Conservation (phyloP, 23 tunicate species). For the Ciona savignyi region DNA sequence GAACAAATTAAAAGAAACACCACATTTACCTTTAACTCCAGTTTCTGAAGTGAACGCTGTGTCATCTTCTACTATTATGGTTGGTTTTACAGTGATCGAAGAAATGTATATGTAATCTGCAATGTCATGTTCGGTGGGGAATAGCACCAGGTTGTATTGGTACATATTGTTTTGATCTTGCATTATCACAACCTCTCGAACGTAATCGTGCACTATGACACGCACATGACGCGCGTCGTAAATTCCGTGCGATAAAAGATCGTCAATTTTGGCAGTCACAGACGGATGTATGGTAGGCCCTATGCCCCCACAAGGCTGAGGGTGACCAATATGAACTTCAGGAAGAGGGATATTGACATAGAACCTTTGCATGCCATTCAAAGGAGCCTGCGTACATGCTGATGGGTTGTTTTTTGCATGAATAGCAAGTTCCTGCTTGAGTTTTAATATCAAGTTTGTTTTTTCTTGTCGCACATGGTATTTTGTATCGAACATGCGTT, state of each 20-base stretch:
- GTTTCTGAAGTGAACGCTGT: neutral
- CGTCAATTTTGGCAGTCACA: constrained; percentile 40
- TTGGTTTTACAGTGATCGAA: constrained; percentile 54
- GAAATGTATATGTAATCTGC: constrained; percentile 63
- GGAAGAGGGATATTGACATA: constrained; percentile 53
- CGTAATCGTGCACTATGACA: constrained; percentile 41
- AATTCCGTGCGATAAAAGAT: constrained; percentile 29
- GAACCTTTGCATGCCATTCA: constrained; percentile 25
- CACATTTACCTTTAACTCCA: neutral
- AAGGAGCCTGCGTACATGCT: neutral
- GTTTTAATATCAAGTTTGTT: constrained; percentile 20
- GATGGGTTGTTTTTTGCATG: neutral
- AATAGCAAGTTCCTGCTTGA: constrained; percentile 21
- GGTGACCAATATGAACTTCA: constrained; percentile 55
- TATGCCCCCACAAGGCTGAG: constrained; percentile 50
- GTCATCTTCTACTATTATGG: constrained; percentile 52
- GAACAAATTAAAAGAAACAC: too few species aligned
- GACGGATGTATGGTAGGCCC: constrained; percentile 38
- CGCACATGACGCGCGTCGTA: constrained; percentile 62
- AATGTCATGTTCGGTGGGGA: constrained; percentile 39
- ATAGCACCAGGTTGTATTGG: constrained; percentile 21
- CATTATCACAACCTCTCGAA: constrained; percentile 25
- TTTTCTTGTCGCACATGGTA: constrained; percentile 47
- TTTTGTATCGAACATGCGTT: constrained; percentile 38
- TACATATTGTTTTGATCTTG: neutral